Conservation (phyloP, 2,113 vertebrate genomes). For the Balaeniceps rex region DNA sequence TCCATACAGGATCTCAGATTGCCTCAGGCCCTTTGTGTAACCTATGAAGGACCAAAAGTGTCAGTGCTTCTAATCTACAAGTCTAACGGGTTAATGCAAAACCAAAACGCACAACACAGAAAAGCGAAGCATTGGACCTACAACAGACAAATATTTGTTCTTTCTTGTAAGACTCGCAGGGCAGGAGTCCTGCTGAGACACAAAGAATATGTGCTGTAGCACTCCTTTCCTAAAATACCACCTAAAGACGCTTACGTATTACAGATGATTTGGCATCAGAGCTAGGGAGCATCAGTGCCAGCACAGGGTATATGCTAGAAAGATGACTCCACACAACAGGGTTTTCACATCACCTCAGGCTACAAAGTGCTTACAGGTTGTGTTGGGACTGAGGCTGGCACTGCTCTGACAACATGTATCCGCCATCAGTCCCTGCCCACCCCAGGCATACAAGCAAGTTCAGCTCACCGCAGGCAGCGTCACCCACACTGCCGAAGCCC, state of each 20-base stretch:
- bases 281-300: conserved; percentile 38
- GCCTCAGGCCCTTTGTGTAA: conserved; percentile 33
- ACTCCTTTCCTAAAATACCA: conserved; percentile 54
- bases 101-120: neutral
- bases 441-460: neutral
- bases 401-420: neutral
- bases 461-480: conserved; percentile 8
- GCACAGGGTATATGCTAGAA: neutral
- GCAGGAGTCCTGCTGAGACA: conserved; percentile 55
- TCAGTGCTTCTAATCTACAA: conserved; percentile 53
- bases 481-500: neutral
- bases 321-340: neutral
- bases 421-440: neutral
- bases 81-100: conserved; percentile 8
- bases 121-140: conserved; percentile 12
- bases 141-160: neutral
- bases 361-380: conserved; percentile 28
- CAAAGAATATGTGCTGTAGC: conserved; percentile 50
- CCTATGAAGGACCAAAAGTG: conserved; percentile 48
- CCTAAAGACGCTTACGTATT: neutral
- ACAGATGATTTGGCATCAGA: conserved; percentile 41
- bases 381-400: conserved; percentile 10
- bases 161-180: conserved; percentile 14
- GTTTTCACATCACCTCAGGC: conserved; percentile 23
- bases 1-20: neutral